phyloP scores from a whole-genome alignment of 2,113 vertebrate species.

The Lynx canadensis region DNA sequence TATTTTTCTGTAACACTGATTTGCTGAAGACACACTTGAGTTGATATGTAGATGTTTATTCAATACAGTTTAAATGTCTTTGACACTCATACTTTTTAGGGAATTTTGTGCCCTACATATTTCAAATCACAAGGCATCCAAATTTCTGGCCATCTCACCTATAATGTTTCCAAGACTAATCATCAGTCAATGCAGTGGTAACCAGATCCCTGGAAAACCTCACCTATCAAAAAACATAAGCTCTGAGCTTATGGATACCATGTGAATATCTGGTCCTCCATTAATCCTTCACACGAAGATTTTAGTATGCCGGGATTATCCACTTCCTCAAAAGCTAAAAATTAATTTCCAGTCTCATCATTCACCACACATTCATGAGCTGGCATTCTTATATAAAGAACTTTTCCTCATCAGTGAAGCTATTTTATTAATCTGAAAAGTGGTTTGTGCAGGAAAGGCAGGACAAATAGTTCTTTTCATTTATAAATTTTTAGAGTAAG shows the following conservation, averaged over 20 bases:
- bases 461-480: neutral
- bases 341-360: neutral
- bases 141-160: no score
- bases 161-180: neutral
- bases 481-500: neutral
- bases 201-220: neutral
- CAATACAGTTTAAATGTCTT: neutral
- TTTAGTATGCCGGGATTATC: neutral
- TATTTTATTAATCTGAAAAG: neutral
- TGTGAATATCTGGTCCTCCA: neutral
- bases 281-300: neutral
- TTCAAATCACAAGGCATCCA: neutral
- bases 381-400: neutral
- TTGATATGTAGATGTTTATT: neutral
- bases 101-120: fast-evolving
- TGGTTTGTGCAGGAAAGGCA: neutral
- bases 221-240: neutral
- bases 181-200: neutral
- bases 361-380: neutral
- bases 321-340: neutral
- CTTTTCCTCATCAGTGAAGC: neutral
- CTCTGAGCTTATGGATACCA: fast-evolving
- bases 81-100: neutral
- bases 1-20: neutral
- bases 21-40: neutral